Conservation (phyloP, 2,797 vertebrate genomes). For the Platalea minor region DNA sequence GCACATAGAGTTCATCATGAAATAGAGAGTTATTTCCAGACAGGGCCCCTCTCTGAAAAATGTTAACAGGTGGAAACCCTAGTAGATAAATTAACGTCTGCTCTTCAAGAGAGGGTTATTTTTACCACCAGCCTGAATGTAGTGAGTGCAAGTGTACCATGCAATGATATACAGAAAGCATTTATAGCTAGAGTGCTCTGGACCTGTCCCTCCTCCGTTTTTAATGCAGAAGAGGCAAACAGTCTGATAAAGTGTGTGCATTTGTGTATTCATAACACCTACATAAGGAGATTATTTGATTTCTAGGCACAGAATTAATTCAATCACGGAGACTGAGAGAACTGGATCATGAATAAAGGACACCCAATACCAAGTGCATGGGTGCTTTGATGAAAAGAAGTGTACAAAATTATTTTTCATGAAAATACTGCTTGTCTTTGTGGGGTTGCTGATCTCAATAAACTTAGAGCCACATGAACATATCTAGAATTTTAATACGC, state of each 20-base stretch:
- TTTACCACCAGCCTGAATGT: conserved; percentile 31
- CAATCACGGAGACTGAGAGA: background rate
- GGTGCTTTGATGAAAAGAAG: background rate
- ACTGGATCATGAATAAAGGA: background rate
- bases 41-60: conserved; percentile 47
- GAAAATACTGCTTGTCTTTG: background rate
- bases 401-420: background rate
- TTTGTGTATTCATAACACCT: background rate
- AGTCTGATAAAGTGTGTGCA: background rate
- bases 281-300: background rate
- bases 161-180: conserved; percentile 23
- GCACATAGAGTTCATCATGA: background rate
- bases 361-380: background rate
- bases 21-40: conserved; percentile 53
- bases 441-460: background rate
- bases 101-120: conserved; percentile 62
- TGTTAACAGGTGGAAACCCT: conserved; percentile 62
- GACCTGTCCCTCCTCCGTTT: background rate
- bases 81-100: conserved; percentile 43
- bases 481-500: background rate
- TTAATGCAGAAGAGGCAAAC: conserved; percentile 8
- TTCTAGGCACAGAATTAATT: background rate
- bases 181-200: background rate
- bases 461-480: background rate
- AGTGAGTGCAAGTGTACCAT: conserved; percentile 6